Evolutionary conservation across 2,888 invertebrate species (phyloP).

Genomic region (Dynastes grantii): DNA sequence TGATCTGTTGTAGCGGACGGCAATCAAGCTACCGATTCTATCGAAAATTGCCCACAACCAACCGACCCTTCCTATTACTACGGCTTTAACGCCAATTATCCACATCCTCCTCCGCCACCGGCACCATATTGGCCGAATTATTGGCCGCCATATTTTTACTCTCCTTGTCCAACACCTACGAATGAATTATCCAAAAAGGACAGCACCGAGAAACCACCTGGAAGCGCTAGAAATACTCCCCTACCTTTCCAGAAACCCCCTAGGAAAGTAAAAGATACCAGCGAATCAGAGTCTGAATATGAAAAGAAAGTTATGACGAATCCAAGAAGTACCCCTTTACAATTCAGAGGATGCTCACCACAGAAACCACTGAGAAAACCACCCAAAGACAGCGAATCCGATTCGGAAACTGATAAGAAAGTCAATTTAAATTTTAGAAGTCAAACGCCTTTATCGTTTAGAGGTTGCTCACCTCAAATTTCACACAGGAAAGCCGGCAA

Average conservation of each 20-base stretch:
- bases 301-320: slow-evolving; percentile 39
- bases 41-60: slow-evolving; percentile 61
- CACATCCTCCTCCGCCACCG: slow-evolving; percentile 57
- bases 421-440: slow-evolving; percentile 42
- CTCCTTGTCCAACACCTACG: slow-evolving; percentile 51
- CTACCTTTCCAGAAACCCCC: slow-evolving; percentile 32
- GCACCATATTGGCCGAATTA: slow-evolving; percentile 64
- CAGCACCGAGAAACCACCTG: slow-evolving; percentile 31
- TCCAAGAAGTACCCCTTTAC: slow-evolving; percentile 45
- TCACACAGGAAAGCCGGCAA: not conserved
- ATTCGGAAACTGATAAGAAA: slow-evolving; percentile 48
- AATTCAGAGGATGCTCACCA: slow-evolving; percentile 42
- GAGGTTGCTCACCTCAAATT: slow-evolving; percentile 43
- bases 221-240: slow-evolving; percentile 43
- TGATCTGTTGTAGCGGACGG: slow-evolving; percentile 69
- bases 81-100: slow-evolving; percentile 56
- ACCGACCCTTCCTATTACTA: slow-evolving; percentile 63
- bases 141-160: slow-evolving; percentile 56
- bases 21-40: slow-evolving; percentile 65
- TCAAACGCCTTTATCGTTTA: slow-evolving; percentile 45
- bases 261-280: slow-evolving; percentile 31
- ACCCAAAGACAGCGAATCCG: slow-evolving; percentile 40
- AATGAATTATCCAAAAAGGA: slow-evolving; percentile 49
- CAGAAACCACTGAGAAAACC: slow-evolving; percentile 25
- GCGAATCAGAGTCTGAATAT: slow-evolving; percentile 49